Evolutionary conservation across 2,888 invertebrate species (phyloP).

Genomic region (Chrysina gloriosa): DNA sequence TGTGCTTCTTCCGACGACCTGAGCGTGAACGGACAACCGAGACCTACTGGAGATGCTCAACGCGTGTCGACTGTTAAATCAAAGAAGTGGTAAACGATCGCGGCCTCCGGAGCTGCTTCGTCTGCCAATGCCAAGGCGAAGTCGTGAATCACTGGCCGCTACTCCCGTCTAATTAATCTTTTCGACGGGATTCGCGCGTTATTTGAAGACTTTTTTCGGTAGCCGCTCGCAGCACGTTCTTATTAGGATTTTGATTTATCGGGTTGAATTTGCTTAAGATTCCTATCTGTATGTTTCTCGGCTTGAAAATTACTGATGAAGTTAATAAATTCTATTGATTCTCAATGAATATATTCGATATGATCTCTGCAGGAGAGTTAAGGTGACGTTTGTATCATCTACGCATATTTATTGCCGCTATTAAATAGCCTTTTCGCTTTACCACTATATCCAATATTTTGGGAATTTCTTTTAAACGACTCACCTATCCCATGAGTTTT

Average conservation of each 20-base stretch:
- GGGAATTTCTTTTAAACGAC: not conserved
- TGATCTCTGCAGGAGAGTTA: too few species aligned
- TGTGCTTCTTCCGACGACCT: not conserved
- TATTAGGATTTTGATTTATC: not conserved
- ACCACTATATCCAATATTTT: not conserved
- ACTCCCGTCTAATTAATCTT: constrained; percentile 45
- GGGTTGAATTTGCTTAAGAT: too few species aligned
- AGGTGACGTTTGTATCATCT: too few species aligned
- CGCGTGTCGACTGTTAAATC: constrained; percentile 51
- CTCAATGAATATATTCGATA: too few species aligned
- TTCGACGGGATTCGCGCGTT: not conserved
- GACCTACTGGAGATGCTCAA: constrained; percentile 50
- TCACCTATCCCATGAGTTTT: too few species aligned
- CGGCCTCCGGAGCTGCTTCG: constrained; percentile 45
- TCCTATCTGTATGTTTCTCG: too few species aligned
- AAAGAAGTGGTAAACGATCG: constrained; percentile 49
- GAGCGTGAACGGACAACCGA: constrained; percentile 36
- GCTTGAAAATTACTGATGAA: too few species aligned
- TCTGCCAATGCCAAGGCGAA: constrained; percentile 52
- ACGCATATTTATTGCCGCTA: too few species aligned
- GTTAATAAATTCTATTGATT: too few species aligned
- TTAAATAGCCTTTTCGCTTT: too few species aligned
- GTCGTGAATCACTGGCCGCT: constrained; percentile 49
- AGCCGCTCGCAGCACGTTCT: not conserved
- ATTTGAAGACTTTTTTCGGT: not conserved